Evolutionary conservation across 2,888 invertebrate species (phyloP).

Genomic region (Drosophila pseudotalamancana): DNA sequence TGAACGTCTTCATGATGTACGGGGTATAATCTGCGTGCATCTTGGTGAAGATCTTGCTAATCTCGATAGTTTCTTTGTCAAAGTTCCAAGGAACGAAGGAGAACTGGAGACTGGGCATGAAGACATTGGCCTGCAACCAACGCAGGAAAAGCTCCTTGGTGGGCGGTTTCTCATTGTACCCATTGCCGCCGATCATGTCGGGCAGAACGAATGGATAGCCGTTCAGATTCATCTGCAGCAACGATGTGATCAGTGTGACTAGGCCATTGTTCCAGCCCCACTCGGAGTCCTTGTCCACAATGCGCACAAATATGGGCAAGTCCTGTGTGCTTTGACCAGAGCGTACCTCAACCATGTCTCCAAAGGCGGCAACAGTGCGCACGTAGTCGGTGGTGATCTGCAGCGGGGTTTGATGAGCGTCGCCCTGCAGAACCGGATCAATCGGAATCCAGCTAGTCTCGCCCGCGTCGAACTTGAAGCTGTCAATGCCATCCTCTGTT

Average conservation of each 20-base stretch:
- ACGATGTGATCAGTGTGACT: slow-evolving; percentile 87
- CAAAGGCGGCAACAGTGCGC: slow-evolving; percentile 85
- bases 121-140: slow-evolving; percentile 90
- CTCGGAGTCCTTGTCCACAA: slow-evolving; percentile 89
- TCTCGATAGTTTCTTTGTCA: slow-evolving; percentile 86
- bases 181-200: slow-evolving; percentile 90
- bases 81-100: slow-evolving; percentile 91
- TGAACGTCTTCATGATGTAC: slow-evolving; percentile 87
- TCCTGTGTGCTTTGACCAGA: slow-evolving; percentile 88
- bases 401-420: slow-evolving; percentile 84
- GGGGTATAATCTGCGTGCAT: slow-evolving; percentile 88
- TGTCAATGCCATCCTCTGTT: slow-evolving; percentile 87
- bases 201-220: slow-evolving; percentile 89
- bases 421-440: slow-evolving; percentile 86
- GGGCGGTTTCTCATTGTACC: slow-evolving; percentile 85
- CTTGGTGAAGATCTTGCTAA: slow-evolving; percentile 87
- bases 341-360: slow-evolving; percentile 88
- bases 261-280: slow-evolving; percentile 89
- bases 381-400: slow-evolving; percentile 85
- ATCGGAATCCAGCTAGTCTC: slow-evolving; percentile 88
- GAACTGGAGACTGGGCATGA: slow-evolving; percentile 91
- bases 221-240: slow-evolving; percentile 84
- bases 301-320: slow-evolving; percentile 88
- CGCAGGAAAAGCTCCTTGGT: slow-evolving; percentile 88
- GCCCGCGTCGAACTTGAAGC: slow-evolving; percentile 92